Conservation (phyloP, 2,888 invertebrate species). For the Myopa testacea region DNA sequence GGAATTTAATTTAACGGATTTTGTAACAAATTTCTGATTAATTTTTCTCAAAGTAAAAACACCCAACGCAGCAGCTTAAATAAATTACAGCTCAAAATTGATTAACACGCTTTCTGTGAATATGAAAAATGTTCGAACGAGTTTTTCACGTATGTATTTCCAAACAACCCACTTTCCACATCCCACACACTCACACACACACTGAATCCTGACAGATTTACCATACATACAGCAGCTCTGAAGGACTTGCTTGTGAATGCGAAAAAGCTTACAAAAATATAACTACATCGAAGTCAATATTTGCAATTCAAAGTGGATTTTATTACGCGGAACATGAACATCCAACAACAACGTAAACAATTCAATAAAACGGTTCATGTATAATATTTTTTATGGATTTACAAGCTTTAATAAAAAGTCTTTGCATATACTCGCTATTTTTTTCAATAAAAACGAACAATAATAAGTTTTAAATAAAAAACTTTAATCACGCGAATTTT, state of each 20-base stretch:
- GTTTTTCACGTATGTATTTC: conserved; percentile 7
- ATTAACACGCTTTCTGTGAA: conserved; percentile 10
- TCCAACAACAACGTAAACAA: not conserved
- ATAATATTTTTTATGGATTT: no score
- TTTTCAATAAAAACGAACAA: no score
- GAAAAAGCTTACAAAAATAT: not conserved
- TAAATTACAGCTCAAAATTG: not conserved
- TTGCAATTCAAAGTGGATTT: conserved; percentile 21
- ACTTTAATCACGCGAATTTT: no score
- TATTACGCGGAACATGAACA: not conserved
- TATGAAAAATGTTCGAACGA: not conserved
- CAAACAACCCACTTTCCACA: not conserved
- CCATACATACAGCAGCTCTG: not conserved
- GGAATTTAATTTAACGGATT: no score
- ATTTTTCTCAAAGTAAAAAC: not conserved
- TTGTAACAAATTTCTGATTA: no score
- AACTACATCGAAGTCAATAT: not conserved
- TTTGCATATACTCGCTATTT: no score
- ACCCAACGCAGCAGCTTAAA: not conserved
- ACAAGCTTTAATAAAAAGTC: no score
- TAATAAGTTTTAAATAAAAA: no score
- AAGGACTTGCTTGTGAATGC: not conserved
- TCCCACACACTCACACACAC: not conserved
- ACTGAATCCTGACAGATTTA: not conserved
- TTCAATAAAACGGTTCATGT: not conserved